Conservation (phyloP, 1,140 invertebrate genomes). For the Triops longicaudatus region DNA sequence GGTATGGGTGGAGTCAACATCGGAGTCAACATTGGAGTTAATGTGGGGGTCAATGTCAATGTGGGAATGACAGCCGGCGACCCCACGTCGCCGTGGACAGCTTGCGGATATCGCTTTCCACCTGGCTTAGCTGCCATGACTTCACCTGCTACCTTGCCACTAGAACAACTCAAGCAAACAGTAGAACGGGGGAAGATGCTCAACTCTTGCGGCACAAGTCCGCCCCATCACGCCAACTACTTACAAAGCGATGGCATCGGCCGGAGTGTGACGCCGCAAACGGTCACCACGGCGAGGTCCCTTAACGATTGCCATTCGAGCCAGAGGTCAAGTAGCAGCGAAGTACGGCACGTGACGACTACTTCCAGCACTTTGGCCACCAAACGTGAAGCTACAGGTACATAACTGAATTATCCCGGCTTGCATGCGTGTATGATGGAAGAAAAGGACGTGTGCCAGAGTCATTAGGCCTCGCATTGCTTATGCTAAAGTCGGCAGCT, state of each 20-base stretch:
- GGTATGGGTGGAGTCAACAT: not conserved
- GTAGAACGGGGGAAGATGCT: not conserved
- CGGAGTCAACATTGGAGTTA: not conserved
- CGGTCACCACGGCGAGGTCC: not conserved
- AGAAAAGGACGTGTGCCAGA: not conserved
- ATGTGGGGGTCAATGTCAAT: not conserved
- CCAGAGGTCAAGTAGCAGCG: not conserved
- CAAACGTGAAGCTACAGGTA: slow-evolving; percentile 3
- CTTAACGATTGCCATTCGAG: not conserved
- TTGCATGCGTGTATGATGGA: not conserved
- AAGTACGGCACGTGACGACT: not conserved
- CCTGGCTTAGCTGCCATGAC: not conserved
- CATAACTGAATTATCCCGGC: not conserved
- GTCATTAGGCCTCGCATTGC: not conserved
- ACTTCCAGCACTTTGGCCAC: not conserved
- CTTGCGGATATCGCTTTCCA: not conserved
- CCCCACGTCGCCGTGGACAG: not conserved
- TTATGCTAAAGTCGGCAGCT: not conserved
- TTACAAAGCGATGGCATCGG: not conserved
- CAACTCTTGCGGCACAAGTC: not conserved
- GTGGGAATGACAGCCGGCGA: not conserved
- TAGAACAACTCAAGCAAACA: not conserved
- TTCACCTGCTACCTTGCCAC: not conserved
- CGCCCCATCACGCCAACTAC: not conserved
- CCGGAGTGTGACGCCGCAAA: not conserved